Base-by-base conservation (phyloP, 37 sponge, comb jelly and placozoan species). In the Hormiphora californensis region DNA sequence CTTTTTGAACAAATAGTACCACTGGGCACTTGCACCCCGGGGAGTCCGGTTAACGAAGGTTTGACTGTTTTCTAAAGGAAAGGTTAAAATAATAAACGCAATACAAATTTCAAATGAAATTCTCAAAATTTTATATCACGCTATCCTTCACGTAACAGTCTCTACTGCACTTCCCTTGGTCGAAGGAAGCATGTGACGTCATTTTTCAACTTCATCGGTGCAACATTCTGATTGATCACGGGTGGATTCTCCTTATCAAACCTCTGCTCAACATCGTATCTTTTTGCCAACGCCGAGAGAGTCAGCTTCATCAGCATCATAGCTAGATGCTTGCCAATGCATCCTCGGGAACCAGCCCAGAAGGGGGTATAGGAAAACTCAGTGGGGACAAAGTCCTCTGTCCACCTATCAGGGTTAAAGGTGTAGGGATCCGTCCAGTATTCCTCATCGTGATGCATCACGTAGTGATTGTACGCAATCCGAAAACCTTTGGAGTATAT, bases 301-400 rank as follows among this genome's bases (percentile, higher is more conserved):
- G 61, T 57, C n/a, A 57, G 27, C n/a, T 57, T 57, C 61, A 57
- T 57, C 61, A 57, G 7, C 61, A 57, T 57, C 61, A 57, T 57
- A 4, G 61, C 61, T 30, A 57, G n/a, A 30, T 57, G 61, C n/a
- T 57, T 57, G 17, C 61, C 61, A 15, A 57, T 57, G 23, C 61
- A 57, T 23, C 61, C 61, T 12, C 61, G 61, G 27, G 61, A 5
- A 4, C 61, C 61, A 5, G 27, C 61, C n/a, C n/a, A 57, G 61
- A 57, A 57, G 61, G 61, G 61, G 30, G 27, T 57, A 30, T 57
- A 57, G 27, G 61, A 57, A 30, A 57, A 57, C 30, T 23, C 30
- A 28, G n/a, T 30, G 7, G 61, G 61, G 17, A 57, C 61, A 12
- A 57, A 57, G n/a, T 30, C 61, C n/a, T 23, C 30, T 5, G 7